Base-by-base conservation (phyloP, 2,797 vertebrate genomes). In the Oreortyx pictus region DNA sequence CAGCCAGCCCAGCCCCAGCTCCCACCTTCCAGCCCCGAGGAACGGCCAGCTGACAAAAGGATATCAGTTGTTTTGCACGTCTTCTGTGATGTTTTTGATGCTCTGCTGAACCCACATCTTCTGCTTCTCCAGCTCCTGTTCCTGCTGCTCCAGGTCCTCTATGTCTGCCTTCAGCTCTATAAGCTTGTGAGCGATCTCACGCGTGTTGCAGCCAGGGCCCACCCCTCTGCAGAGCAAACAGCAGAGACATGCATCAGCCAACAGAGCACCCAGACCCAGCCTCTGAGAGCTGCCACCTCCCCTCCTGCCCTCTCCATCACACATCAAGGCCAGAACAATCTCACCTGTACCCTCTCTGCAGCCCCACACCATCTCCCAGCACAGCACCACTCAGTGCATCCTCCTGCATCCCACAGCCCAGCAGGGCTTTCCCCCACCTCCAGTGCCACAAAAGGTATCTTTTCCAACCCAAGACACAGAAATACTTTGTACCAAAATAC, bases 51-150 rank as follows among this genome's bases (percentile, higher is more conserved):
- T 31, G 27, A 44, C 79, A 46, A 92, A 98, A 99, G 98, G 99
- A 99, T 99, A 99, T 99, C 98, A 98, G 96, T 98, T 99, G 97
- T 99, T 99, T 95, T 99, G 98, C 9, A 99, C 98, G 29, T 99
- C 99, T 22, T 99, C 99, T 0, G 99, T 99, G 86, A 99, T 99
- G 0, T 99, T 99, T 95, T 98, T 99, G 98, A 99, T 99, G 98
- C 99, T 99, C 96, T 99, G 99, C 89, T 99, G 99, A 88, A 99
- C 99, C 99, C 99, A 99, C 96, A 99, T 98, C 95, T 98, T 98
- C 97, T 99, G 99, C 97, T 99, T 99, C 97, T 99, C 99, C 97
- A 99, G 98, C 95, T 99, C 99, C 56, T 98, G 97, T 47, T 99
- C 99, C 88, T 98, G 97, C 65, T 98, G 95, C 85, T 99, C 99